These are phyloP conservation scores for Drosophila guanche DNA, from an alignment of 1,140 invertebrate genomes.

Conservation along the genomic window DNA sequence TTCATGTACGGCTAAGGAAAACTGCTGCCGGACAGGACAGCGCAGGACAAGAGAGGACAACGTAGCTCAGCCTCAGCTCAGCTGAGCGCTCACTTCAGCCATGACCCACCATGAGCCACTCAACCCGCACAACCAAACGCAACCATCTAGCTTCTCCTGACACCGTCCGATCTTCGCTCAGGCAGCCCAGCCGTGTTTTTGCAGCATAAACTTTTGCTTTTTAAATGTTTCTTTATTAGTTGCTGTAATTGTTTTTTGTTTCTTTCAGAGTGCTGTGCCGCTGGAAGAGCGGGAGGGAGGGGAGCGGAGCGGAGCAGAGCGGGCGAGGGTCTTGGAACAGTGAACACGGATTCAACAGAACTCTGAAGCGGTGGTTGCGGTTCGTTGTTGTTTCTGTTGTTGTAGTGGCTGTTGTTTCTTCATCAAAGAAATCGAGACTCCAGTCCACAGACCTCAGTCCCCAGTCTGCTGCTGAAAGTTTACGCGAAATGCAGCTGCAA, in stretches of 20 bases:
- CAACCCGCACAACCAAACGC: neutral
- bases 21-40: conserved; percentile 17
- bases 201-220: conserved; percentile 74
- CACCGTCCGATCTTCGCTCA: conserved; percentile 14
- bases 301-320: too few relatives aligned
- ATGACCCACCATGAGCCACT: neutral
- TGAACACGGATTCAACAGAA: conserved; percentile 34
- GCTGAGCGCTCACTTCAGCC: conserved; percentile 9
- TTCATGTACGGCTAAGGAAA: conserved; percentile 67
- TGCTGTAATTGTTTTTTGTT: conserved; percentile 78
- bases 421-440: conserved; percentile 73
- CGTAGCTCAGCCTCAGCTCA: neutral
- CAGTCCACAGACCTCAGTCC: conserved; percentile 41
- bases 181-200: conserved; percentile 20
- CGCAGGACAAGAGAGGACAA: neutral
- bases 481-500: conserved; percentile 67
- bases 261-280: neutral
- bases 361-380: conserved; percentile 48
- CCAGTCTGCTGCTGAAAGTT: conserved; percentile 56
- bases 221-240: conserved; percentile 83
- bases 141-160: conserved; percentile 3
- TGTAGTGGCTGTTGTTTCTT: conserved; percentile 42
- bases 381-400: conserved; percentile 27
- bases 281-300: neutral
- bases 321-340: conserved; percentile 13